Evolutionary conservation across 2,888 invertebrate genomes (phyloP).

Genomic region (Oconnorella tubifera): DNA sequence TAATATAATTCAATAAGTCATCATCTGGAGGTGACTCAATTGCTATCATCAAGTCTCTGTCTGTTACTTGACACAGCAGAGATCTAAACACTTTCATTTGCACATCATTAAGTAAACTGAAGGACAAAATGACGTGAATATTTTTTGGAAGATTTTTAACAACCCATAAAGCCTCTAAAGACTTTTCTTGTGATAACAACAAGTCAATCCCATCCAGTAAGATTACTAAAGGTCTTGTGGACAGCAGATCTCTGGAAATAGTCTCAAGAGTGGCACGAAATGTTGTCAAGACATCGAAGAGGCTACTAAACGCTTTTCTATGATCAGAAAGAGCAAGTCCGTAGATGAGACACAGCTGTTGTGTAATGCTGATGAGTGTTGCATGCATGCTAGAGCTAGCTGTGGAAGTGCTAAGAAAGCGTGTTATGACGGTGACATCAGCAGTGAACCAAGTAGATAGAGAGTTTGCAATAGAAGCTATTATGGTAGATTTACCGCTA

Average conservation of each 20-base stretch:
- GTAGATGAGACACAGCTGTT: constrained; percentile 32
- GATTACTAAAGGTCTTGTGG: constrained; percentile 27
- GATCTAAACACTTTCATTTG: no score
- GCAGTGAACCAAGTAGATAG: constrained; percentile 21
- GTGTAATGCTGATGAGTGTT: constrained; percentile 24
- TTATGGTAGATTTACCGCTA: constrained; percentile 24
- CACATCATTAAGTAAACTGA: no score
- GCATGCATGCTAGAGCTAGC: constrained; percentile 19
- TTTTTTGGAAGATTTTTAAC: constrained; percentile 27
- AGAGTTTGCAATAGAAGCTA: constrained; percentile 20
- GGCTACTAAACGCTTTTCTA: constrained; percentile 19
- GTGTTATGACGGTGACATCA: constrained; percentile 22
- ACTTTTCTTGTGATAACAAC: constrained; percentile 30
- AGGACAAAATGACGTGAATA: constrained; percentile 32
- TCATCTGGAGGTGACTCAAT: no score
- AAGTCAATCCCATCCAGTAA: constrained; percentile 32
- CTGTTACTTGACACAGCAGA: no score
- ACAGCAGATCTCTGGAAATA: constrained; percentile 26
- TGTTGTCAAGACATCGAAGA: constrained; percentile 23
- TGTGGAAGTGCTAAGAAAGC: constrained; percentile 26
- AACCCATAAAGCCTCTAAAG: constrained; percentile 29
- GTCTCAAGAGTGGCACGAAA: constrained; percentile 23
- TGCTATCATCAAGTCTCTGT: no score
- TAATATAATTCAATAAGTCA: no score
- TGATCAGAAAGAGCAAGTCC: constrained; percentile 20